Evolutionary conservation across 2,888 invertebrate genomes (phyloP).

Genomic region (Junonia oenone): DNA sequence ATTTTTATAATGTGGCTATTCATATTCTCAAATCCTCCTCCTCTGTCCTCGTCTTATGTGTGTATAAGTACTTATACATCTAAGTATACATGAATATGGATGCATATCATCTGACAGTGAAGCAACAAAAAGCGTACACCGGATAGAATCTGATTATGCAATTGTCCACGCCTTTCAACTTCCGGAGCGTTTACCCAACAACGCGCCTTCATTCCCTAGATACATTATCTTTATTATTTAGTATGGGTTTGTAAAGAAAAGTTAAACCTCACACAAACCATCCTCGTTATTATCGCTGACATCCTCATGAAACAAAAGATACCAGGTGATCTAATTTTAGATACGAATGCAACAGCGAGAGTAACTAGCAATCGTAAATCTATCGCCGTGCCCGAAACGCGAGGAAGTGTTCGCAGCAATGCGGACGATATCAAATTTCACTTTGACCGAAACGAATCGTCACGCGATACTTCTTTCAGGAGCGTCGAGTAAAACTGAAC

Average conservation of each 20-base stretch:
- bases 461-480: slow-evolving; percentile 41
- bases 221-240: not conserved
- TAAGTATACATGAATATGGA: too few relatives aligned
- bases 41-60: too few relatives aligned
- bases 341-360: not conserved
- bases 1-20: not conserved
- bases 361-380: not conserved
- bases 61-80: too few relatives aligned
- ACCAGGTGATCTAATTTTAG: not conserved
- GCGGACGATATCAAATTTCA: slow-evolving; percentile 43
- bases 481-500: slow-evolving; percentile 15
- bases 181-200: slow-evolving; percentile 37
- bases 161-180: slow-evolving; percentile 48
- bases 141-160: slow-evolving; percentile 55
- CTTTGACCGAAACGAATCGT: slow-evolving; percentile 37
- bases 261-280: not conserved
- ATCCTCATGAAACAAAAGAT: not conserved
- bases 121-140: slow-evolving; percentile 27
- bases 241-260: not conserved
- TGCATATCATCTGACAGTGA: not conserved
- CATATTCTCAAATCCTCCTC: not conserved
- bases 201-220: slow-evolving; percentile 3
- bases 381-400: slow-evolving; percentile 30
- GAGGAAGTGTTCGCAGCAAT: slow-evolving; percentile 45
- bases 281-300: not conserved